Conservation (phyloP, 2,797 vertebrate genomes). For the Lutjanus campechanus region DNA sequence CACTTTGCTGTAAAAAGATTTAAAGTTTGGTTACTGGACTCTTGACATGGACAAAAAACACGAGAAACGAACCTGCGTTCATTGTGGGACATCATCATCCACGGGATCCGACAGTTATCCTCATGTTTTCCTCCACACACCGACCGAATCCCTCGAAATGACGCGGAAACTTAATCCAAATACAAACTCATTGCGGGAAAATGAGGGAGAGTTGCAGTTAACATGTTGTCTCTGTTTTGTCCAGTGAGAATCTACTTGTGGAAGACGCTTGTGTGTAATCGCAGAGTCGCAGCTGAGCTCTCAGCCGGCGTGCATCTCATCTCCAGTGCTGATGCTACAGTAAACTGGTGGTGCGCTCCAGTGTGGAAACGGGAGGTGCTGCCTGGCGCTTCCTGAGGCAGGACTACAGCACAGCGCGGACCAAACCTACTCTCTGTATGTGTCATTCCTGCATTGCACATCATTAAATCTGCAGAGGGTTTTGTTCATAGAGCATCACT, state of each 20-base stretch:
- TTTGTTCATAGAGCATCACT: background rate
- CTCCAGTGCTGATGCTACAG: constrained; percentile 64
- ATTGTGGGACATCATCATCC: constrained; percentile 86
- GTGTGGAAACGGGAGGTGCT: constrained; percentile 82
- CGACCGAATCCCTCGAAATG: constrained; percentile 60
- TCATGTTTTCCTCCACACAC: constrained; percentile 65
- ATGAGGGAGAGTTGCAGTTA: constrained; percentile 9
- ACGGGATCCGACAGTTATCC: constrained; percentile 69
- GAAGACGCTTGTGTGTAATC: constrained; percentile 34
- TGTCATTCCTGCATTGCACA: constrained; percentile 1
- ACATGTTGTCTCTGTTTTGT: constrained; percentile 16
- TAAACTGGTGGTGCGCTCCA: constrained; percentile 75
- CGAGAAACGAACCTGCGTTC: constrained; percentile 83
- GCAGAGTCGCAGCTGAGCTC: constrained; percentile 48
- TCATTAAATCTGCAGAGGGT: background rate
- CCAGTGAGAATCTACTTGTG: constrained; percentile 14
- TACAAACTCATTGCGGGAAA: constrained; percentile 31
- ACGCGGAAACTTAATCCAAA: constrained; percentile 75
- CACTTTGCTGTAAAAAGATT: background rate
- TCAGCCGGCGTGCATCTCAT: constrained; percentile 60
- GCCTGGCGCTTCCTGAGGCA: constrained; percentile 83
- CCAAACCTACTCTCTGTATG: constrained; percentile 49
- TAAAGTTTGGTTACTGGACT: constrained; percentile 36
- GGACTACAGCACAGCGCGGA: constrained; percentile 70
- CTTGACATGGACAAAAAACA: background rate